Evolutionary conservation across 2,113 vertebrate genomes (phyloP).

Genomic region (Haemorhous mexicanus): DNA sequence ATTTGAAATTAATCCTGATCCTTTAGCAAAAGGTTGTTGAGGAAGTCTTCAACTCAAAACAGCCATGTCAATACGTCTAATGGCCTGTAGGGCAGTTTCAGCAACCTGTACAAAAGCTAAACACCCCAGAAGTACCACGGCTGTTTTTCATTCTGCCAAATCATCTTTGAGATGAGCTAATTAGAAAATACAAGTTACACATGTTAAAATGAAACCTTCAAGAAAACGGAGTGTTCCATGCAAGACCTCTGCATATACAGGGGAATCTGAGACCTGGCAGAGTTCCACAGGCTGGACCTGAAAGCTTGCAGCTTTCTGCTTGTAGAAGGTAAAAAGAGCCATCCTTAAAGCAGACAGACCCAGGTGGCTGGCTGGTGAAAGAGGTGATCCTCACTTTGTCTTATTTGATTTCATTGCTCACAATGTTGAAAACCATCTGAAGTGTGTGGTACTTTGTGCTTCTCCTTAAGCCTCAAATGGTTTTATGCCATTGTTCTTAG

Average conservation of each 20-base stretch:
- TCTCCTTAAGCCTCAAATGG: constrained; percentile 30
- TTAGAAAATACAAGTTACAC: neutral
- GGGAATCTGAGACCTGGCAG: neutral
- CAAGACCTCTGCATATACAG: neutral
- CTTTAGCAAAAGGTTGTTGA: neutral
- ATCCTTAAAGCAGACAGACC: neutral
- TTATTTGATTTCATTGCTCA: constrained; percentile 11
- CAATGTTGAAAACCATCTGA: constrained; percentile 15
- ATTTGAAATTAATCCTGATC: neutral
- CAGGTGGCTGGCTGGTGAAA: neutral
- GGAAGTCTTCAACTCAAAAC: neutral
- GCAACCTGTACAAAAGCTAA: neutral
- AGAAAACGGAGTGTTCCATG: neutral
- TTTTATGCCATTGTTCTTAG: constrained; percentile 45
- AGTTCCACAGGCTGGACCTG: neutral
- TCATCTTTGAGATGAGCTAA: neutral
- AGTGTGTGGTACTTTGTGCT: constrained; percentile 7
- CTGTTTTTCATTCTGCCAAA: neutral
- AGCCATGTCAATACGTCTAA: neutral
- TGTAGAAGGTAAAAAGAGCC: neutral
- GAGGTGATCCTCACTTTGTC: constrained; percentile 26
- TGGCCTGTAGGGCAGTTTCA: neutral
- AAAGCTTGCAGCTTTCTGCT: neutral
- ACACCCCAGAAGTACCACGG: neutral
- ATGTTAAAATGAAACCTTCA: neutral